Evolutionary conservation across 2,888 invertebrate genomes (phyloP), one percentile per base, ranked within the genome.

Genomic region (Scaptodrosophila latifasciaeformis): DNA sequence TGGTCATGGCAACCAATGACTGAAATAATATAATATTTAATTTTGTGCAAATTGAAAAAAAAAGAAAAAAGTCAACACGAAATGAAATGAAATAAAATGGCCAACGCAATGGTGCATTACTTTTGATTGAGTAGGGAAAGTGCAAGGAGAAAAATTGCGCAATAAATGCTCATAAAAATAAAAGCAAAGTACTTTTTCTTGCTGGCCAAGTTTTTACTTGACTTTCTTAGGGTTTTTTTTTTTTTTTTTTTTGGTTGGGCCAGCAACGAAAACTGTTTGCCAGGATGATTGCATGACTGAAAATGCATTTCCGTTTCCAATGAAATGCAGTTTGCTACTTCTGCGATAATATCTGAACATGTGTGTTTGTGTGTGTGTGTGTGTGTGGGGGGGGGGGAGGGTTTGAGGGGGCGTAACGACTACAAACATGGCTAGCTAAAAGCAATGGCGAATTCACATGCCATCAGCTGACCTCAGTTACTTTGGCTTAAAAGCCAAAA

Each of bases 151-250:
- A 34, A 34, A 7, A 24, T 24, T 37, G 54, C 58, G 40, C 52
- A 66, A 62, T 78, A 71, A 76, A 79, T 66, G 72, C 59, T 62
- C 79, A 71, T 72, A 71, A 76, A 67, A 79, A 65, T 79, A 62
- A 65, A 60, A 56, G 61, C 72, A 71, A 74, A 74, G 80, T 70
- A 78, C 67, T 70, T 74, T 74, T 75, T 70, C 74, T 70, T 74
- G 74, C 77, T 67, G 19, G n/a, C n/a, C n/a, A n/a, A n/a, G n/a
- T n/a, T n/a, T n/a, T n/a, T n/a, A n/a, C n/a, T n/a, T 4, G n/a
- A 34, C 13, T 34, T 34, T 10, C 34, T 13, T 9, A n/a, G 7
- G 39, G 17, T 5, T 27, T 27, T 5, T 27, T 9, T 68, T 75
- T 72, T 78, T 78, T n/a, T n/a, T n/a, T n/a, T n/a, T n/a, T n/a